phyloP scores from a whole-genome alignment of 2,797 vertebrate genomes.

The Artibeus jamaicensis region DNA sequence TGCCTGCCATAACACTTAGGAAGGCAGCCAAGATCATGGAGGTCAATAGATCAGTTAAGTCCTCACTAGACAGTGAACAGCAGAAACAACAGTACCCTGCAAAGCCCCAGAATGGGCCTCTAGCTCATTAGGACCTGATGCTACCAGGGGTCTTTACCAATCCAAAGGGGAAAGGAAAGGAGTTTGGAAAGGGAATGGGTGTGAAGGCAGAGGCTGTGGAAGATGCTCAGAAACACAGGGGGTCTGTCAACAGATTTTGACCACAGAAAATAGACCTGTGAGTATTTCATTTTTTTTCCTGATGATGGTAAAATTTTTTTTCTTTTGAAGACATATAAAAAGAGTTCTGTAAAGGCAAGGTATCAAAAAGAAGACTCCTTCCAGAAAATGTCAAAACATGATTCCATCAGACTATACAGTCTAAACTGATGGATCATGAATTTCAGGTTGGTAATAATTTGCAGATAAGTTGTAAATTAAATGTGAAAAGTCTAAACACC shows the following conservation, averaged over 20 bases:
- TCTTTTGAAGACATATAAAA: constrained; percentile 15
- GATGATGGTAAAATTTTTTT: neutral
- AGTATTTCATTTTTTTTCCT: neutral
- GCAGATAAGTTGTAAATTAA: constrained; percentile 33
- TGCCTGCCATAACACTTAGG: neutral
- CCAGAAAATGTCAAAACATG: constrained; percentile 9
- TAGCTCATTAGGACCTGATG: neutral
- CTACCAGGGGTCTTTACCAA: neutral
- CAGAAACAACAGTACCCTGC: neutral
- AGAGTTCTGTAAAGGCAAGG: neutral
- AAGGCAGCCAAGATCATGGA: neutral
- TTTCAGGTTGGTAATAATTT: neutral
- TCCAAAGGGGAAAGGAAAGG: neutral
- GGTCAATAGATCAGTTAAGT: rapidly evolving
- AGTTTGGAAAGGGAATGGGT: neutral
- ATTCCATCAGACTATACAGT: neutral
- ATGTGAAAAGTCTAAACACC: neutral
- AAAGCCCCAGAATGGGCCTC: rapidly evolving
- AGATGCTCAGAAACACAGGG: neutral
- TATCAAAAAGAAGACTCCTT: constrained; percentile 28
- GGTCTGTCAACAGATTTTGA: neutral
- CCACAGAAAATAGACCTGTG: neutral
- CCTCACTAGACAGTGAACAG: rapidly evolving
- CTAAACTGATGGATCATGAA: neutral
- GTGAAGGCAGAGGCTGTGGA: neutral